Conservation (phyloP, 37 sponge, comb jelly and placozoan species). For the Geodia barretti region DNA sequence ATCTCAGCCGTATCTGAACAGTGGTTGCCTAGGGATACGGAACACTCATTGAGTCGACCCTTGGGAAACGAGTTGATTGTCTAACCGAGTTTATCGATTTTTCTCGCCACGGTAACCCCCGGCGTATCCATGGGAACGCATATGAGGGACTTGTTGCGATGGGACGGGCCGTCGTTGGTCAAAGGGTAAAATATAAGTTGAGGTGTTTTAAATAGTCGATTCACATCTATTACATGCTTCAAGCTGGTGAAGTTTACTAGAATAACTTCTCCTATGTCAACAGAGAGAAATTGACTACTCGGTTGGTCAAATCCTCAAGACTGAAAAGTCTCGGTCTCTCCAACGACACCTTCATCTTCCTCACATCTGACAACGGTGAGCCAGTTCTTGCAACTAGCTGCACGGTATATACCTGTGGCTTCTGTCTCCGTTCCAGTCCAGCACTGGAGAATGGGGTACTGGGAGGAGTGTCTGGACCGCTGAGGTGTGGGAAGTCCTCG, state of each 20-base stretch:
- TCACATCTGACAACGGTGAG: conserved; percentile 73
- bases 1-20: conserved; percentile 91
- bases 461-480: conserved; percentile 61
- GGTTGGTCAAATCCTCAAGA: conserved; percentile 50
- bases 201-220: too few species aligned
- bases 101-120: conserved; percentile 67
- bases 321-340: conserved; percentile 7
- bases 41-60: too few species aligned
- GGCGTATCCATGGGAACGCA: conserved; percentile 90
- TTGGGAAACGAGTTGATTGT: too few species aligned
- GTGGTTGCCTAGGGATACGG: conserved; percentile 63
- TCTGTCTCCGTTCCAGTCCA: conserved; percentile 22
- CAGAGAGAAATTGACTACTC: conserved; percentile 52
- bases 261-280: too few species aligned
- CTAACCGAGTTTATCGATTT: conserved; percentile 46
- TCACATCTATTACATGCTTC: too few species aligned
- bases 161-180: conserved; percentile 77
- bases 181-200: too few species aligned
- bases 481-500: conserved; percentile 72
- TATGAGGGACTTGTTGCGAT: conserved; percentile 91
- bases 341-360: conserved; percentile 57
- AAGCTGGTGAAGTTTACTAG: too few species aligned
- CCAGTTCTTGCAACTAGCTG: neutral
- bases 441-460: conserved; percentile 8
- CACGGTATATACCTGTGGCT: neutral